Conservation (phyloP, 2,797 vertebrate species). For the Pyrocephalus nanus region DNA sequence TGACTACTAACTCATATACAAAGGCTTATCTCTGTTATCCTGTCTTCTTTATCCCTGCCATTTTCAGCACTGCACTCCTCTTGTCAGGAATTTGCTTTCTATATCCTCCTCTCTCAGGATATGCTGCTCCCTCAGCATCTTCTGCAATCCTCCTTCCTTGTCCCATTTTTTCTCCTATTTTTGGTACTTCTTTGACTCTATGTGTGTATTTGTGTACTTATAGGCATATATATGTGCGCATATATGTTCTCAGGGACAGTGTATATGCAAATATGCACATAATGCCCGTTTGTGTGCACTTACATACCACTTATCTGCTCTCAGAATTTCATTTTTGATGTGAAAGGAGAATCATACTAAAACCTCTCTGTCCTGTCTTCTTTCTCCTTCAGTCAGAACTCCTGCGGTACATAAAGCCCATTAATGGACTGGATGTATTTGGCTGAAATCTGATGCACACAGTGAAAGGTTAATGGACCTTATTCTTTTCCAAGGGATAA, state of each 20-base stretch:
- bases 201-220: not conserved
- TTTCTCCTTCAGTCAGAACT: conserved; percentile 46
- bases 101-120: not conserved
- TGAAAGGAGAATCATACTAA: not conserved
- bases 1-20: not conserved
- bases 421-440: conserved; percentile 63
- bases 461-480: conserved; percentile 66
- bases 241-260: not conserved
- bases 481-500: conserved; percentile 59
- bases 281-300: not conserved
- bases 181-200: not conserved
- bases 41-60: not conserved
- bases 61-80: not conserved
- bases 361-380: not conserved
- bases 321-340: not conserved
- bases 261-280: not conserved
- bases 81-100: not conserved
- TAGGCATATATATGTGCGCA: not conserved
- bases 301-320: not conserved
- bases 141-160: not conserved
- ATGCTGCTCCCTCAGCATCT: not conserved
- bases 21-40: not conserved
- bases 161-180: not conserved
- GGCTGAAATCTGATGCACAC: conserved; percentile 57
- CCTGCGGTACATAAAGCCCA: conserved; percentile 51